phyloP scores from a whole-genome alignment of 1,140 invertebrate genomes.

The Pseudachorutes palmiensis region DNA sequence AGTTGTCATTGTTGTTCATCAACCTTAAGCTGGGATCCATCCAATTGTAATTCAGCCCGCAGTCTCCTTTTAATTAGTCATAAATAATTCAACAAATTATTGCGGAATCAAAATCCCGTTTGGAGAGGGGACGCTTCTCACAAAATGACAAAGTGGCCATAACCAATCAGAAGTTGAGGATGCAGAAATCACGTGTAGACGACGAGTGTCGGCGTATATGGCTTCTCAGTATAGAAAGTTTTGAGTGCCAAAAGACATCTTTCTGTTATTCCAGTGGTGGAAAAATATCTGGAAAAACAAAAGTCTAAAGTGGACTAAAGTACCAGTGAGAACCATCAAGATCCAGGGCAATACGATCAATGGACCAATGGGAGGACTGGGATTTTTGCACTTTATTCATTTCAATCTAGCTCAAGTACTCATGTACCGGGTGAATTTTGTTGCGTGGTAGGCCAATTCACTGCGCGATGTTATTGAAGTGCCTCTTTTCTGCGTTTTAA shows the following conservation, averaged over 20 bases:
- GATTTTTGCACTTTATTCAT: neutral
- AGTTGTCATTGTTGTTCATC: neutral
- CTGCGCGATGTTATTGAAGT: neutral
- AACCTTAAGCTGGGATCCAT: neutral
- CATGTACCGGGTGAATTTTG: neutral
- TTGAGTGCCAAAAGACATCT: neutral
- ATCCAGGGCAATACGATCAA: no score
- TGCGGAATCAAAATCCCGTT: slow-evolving; percentile 6
- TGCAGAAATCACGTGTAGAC: no score
- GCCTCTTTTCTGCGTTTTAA: neutral
- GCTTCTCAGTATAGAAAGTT: no score
- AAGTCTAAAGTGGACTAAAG: neutral
- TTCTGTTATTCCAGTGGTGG: neutral
- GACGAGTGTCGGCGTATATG: no score
- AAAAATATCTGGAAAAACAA: neutral
- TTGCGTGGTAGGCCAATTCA: neutral
- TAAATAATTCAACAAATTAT: slow-evolving; percentile 6
- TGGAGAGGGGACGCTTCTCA: neutral
- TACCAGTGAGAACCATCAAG: no score
- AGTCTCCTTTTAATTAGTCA: neutral
- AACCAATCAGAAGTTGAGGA: neutral
- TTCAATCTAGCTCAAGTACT: slow-evolving; percentile 1
- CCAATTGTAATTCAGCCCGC: neutral
- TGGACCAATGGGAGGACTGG: no score
- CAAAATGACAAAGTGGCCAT: neutral